These are phyloP conservation scores for Caenorhabditis elegans DNA, from an alignment of 1,140 invertebrate genomes.

Conservation along the genomic window DNA sequence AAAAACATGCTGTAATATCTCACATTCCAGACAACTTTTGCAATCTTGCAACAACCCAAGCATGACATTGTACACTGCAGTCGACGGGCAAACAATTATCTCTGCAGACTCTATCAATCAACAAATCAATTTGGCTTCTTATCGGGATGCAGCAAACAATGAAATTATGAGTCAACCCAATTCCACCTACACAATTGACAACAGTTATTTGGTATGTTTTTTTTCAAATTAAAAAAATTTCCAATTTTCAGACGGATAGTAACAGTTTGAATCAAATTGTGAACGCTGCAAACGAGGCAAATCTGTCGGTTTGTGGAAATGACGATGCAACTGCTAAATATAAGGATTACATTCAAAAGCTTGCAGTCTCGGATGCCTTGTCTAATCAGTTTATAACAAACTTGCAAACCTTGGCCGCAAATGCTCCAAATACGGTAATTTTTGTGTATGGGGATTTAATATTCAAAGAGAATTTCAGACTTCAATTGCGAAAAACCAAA, in stretches of 20 bases:
- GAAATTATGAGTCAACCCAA: conserved; percentile 2
- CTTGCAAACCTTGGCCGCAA: not conserved
- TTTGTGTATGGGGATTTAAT: too few species aligned
- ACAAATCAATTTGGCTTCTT: not conserved
- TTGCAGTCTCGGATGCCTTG: not conserved
- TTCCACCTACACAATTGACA: not conserved
- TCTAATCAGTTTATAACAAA: not conserved
- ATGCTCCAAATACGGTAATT: not conserved
- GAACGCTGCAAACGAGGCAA: not conserved
- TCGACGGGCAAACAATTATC: not conserved
- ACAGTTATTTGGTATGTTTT: not conserved
- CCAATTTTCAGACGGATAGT: not conserved
- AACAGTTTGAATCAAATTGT: not conserved
- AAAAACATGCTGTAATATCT: too few species aligned
- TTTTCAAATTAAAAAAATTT: too few species aligned
- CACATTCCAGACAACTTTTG: not conserved
- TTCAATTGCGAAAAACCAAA: not conserved
- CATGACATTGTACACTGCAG: not conserved
- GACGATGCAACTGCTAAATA: not conserved
- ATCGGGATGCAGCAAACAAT: not conserved
- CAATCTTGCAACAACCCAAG: not conserved
- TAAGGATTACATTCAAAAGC: not conserved
- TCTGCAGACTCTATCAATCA: not conserved
- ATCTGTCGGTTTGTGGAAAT: not conserved
- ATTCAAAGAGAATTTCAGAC: not conserved